These are phyloP conservation scores for Xanthia icteritia DNA, from an alignment of 2,888 invertebrate species.

Conservation along the genomic window DNA sequence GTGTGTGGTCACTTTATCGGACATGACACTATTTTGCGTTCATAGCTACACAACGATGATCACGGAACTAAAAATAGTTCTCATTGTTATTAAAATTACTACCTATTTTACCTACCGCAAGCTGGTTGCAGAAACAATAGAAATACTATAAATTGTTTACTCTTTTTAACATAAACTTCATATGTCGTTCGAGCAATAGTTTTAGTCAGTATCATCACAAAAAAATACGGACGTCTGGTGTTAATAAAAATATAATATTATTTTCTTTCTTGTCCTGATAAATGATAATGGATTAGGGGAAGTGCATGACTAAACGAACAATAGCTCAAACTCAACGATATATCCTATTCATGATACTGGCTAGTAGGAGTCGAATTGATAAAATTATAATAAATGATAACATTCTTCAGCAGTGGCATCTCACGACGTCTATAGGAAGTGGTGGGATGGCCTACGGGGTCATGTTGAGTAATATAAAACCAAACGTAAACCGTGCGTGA, in stretches of 20 bases:
- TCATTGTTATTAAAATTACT: constrained; percentile 32
- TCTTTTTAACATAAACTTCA: not conserved
- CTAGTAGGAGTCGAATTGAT: not conserved
- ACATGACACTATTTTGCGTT: constrained; percentile 21
- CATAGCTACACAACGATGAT: constrained; percentile 17
- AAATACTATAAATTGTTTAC: not conserved
- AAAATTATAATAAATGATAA: constrained; percentile 3
- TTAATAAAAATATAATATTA: not conserved
- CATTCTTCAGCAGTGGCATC: not conserved
- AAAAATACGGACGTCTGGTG: constrained; percentile 10
- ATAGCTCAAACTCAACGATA: constrained; percentile 1
- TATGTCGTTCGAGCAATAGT: not conserved
- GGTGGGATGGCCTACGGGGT: not conserved
- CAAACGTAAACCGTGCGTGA: not conserved
- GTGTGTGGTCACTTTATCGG: constrained; percentile 49
- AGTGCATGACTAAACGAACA: constrained; percentile 28
- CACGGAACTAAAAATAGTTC: constrained; percentile 36
- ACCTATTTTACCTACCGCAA: constrained; percentile 10
- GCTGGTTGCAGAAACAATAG: not conserved
- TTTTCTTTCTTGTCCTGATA: constrained; percentile 5
- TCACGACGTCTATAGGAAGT: not conserved
- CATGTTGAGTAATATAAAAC: constrained; percentile 26
- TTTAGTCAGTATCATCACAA: not conserved
- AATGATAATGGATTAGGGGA: constrained; percentile 3
- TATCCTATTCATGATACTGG: constrained; percentile 6